These are phyloP conservation scores for Synergus umbraculus DNA, from an alignment of 2,888 invertebrate species.

Conservation along the genomic window DNA sequence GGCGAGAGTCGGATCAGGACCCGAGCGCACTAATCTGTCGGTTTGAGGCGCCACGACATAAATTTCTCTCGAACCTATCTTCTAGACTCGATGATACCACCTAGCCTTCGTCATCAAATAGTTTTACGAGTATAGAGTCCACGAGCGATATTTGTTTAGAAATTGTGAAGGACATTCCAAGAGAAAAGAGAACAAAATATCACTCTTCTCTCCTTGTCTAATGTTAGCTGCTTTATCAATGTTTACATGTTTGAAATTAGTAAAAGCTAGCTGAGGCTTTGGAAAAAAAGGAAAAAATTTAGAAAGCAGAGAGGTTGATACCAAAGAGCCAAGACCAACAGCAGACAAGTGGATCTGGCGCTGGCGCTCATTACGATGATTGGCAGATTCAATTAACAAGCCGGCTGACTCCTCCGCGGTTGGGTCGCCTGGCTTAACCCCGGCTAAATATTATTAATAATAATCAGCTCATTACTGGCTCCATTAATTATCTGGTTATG, in stretches of 20 bases:
- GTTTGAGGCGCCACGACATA: slow-evolving; percentile 33
- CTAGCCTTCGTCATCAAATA: slow-evolving; percentile 11
- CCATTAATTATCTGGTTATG: slow-evolving; percentile 73
- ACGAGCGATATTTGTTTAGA: not conserved
- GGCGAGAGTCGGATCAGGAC: not conserved
- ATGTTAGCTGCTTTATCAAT: not conserved
- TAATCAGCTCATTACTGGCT: slow-evolving; percentile 76
- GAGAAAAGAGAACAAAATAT: not conserved
- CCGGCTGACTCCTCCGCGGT: slow-evolving; percentile 66
- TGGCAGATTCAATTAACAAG: slow-evolving; percentile 88
- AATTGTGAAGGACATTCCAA: not conserved
- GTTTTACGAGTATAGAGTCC: slow-evolving; percentile 6
- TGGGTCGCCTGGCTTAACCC: slow-evolving; percentile 74
- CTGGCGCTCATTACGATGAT: slow-evolving; percentile 87
- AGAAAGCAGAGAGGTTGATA: slow-evolving; percentile 52
- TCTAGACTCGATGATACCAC: slow-evolving; percentile 18
- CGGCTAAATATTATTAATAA: slow-evolving; percentile 77
- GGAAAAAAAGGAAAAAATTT: not conserved
- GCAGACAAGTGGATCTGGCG: slow-evolving; percentile 69
- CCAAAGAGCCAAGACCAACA: slow-evolving; percentile 60
- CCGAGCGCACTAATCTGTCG: not conserved
- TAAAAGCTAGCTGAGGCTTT: not conserved
- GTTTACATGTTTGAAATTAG: not conserved
- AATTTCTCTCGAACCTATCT: slow-evolving; percentile 17
- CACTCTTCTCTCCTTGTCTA: not conserved